Base-by-base conservation (phyloP, 1,140 invertebrate species). In the Diplogasteroides magnus region DNA sequence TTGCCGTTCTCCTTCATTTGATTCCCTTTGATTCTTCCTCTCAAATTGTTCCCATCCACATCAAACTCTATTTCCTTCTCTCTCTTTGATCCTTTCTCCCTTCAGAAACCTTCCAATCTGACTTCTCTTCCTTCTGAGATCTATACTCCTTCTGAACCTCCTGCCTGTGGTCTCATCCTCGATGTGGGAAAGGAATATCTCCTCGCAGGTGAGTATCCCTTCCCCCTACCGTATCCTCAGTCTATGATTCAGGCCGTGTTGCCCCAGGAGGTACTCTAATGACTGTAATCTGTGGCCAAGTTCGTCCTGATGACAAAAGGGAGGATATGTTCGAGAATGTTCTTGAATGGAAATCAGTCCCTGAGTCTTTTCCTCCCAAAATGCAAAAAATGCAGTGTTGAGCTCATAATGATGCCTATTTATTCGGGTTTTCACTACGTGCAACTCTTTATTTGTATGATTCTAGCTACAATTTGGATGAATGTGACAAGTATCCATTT, bases 101-200 rank as follows among this genome's bases (percentile, higher is more conserved):
- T 68, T 1, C 31, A 72, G 70, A 72, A 72, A 26, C 70, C 70
- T n/a, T 31, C 64, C 1, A 72, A 72, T 60, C 15, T 72, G 64
- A 67, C 70, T 13, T 27, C 63, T 19, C 74, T 76, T 13, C 74
- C 74, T 1, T 67, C 48, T 55, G 72, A 73, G 29, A 73, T 76
- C 32, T 76, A 59, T 55, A 76, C 74, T 19, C 74, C 74, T 31
- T 76, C 74, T n/a, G 74, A 76, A 59, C 56, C 68, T 15, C 74
- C 74, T 25, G 74, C 74, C 1, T 76, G 74, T 32, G 74, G 74
- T 2, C 68, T 76, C 19, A 64, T 72, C 28, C 62, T 76, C 48
- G 74, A 76, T 25, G 74, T 72, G 11, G 74, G 74, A 31, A 75
- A 76, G 28, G 74, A 76, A 48, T 76, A 76, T 55, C 67, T 76